Percentiles rank a stretch among this genome's conserved stretches.
phyloP scores from a whole-genome alignment of 2,797 vertebrate genomes.

The Morus bassanus region DNA sequence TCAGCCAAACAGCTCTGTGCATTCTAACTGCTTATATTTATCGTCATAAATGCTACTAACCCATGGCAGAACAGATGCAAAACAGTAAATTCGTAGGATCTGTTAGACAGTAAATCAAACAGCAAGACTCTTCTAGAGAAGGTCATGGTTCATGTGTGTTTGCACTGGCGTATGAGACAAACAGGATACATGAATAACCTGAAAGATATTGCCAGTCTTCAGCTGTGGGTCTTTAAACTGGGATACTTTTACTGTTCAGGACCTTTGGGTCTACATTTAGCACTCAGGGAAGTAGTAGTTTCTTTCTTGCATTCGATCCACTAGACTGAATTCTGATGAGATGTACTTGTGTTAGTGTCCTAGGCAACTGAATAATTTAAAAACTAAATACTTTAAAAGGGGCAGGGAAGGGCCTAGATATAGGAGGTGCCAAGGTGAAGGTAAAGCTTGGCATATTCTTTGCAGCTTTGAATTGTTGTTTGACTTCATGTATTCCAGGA shows the following conservation, averaged over 20 bases:
- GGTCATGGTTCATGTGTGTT: neutral
- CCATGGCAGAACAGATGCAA: neutral
- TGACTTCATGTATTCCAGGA: neutral
- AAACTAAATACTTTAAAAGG: neutral
- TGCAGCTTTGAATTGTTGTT: neutral
- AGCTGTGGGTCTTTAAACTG: neutral
- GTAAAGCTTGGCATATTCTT: neutral
- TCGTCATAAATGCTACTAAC: neutral
- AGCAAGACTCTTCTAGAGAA: neutral
- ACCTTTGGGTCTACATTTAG: neutral
- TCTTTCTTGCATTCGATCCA: fast-evolving
- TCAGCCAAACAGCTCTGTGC: neutral
- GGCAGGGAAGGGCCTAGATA: neutral
- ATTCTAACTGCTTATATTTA: neutral
- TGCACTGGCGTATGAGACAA: neutral
- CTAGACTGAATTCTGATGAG: neutral
- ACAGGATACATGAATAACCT: neutral
- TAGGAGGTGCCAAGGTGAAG: neutral
- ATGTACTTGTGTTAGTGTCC: neutral
- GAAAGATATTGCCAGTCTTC: neutral
- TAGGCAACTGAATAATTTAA: neutral
- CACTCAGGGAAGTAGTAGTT: neutral
- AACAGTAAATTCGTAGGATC: neutral
- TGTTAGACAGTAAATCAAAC: neutral
- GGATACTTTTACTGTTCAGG: neutral